phyloP scores from a whole-genome alignment of 2,113 vertebrate genomes.

The Rynchops niger region DNA sequence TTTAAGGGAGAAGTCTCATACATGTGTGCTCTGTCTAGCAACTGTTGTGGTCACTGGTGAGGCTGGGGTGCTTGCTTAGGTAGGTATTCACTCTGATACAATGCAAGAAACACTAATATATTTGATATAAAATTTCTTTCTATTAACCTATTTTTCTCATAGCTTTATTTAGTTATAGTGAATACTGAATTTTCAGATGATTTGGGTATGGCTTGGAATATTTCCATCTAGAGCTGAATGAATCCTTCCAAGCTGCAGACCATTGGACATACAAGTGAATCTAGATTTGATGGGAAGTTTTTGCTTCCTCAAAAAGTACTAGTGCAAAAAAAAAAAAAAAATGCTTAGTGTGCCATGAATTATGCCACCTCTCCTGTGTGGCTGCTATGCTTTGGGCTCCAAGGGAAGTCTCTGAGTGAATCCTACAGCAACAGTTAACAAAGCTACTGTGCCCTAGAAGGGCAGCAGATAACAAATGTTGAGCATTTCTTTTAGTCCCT shows the following conservation, averaged over 20 bases:
- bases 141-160: background rate
- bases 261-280: background rate
- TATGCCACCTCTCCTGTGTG: background rate
- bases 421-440: background rate
- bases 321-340: background rate
- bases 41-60: background rate
- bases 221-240: background rate
- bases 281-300: background rate
- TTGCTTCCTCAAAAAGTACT: background rate
- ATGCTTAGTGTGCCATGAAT: background rate
- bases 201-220: background rate
- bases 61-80: background rate
- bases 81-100: background rate
- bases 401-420: background rate
- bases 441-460: background rate
- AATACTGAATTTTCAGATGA: background rate
- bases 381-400: background rate
- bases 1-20: background rate
- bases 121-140: background rate
- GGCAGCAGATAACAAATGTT: background rate
- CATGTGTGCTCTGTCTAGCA: background rate
- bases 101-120: background rate
- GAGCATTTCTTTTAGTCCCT: background rate
- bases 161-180: background rate
- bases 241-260: background rate